Conservation (phyloP, 2,797 vertebrate genomes). For the Tinamus major region DNA sequence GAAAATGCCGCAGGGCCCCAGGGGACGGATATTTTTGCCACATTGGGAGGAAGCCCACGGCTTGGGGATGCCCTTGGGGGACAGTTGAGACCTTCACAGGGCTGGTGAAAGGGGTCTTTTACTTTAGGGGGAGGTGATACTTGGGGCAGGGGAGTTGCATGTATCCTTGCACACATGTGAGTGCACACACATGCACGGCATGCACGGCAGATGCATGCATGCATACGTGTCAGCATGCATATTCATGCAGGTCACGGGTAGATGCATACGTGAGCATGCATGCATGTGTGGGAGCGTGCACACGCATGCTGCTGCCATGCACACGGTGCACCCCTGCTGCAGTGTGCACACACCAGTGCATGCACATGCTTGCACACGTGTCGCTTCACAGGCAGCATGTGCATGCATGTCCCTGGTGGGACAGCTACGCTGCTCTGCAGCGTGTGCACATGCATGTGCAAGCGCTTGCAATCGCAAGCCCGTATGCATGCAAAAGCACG, state of each 20-base stretch:
- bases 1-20: background rate
- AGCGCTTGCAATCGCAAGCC: no score
- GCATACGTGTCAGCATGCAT: background rate
- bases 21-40: background rate
- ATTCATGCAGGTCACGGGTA: no score
- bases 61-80: background rate
- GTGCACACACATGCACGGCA: background rate
- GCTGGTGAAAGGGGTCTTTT: background rate
- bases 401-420: fast-evolving
- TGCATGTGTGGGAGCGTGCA: no score
- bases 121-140: no score
- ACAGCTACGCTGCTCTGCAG: no score
- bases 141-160: background rate
- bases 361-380: fast-evolving
- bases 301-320: fast-evolving
- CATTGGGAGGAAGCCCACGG: background rate
- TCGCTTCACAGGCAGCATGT: no score
- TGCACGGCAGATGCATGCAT: no score
- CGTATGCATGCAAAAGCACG: fast-evolving
- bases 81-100: no score
- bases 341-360: background rate
- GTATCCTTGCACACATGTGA: no score
- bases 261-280: no score
- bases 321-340: no score
- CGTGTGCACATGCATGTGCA: no score